A percentile compares a stretch with the other conserved stretches of the same genome.
Conservation (phyloP, 2,113 vertebrate species). For the Lutjanus erythropterus region DNA sequence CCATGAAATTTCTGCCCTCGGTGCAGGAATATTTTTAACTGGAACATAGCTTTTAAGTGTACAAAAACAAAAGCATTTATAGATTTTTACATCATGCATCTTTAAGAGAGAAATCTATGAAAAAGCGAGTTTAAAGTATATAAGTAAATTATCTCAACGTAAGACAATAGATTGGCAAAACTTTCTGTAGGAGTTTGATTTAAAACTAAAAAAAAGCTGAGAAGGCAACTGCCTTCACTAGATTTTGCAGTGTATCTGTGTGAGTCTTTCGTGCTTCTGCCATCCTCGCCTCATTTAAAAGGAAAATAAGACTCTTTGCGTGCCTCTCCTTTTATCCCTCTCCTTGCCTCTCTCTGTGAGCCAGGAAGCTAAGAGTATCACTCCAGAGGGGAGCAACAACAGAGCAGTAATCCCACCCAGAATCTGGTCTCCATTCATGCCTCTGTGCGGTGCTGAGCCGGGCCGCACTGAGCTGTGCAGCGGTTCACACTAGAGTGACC, state of each 20-base stretch:
- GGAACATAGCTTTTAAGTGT: no score
- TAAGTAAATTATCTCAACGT: no score
- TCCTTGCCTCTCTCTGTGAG: conserved; percentile 27
- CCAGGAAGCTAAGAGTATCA: conserved; percentile 67
- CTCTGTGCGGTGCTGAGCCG: conserved; percentile 60
- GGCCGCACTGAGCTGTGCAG: conserved; percentile 60
- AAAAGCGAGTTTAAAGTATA: no score
- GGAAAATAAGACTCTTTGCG: background rate
- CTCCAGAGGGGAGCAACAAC: conserved; percentile 64
- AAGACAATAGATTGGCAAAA: no score
- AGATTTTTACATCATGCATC: no score
- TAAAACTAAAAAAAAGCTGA: no score
- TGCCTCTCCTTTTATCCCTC: conserved; percentile 38
- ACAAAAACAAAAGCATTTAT: no score
- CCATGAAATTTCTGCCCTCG: no score
- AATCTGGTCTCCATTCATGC: conserved; percentile 58
- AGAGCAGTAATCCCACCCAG: conserved; percentile 70
- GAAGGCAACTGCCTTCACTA: no score
- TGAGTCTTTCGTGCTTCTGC: background rate
- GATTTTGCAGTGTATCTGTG: background rate
- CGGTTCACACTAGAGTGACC: conserved; percentile 74
- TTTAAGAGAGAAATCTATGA: no score
- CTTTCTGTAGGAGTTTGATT: no score
- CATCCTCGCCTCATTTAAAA: conserved; percentile 4
- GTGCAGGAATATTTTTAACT: no score